phyloP scores from a whole-genome alignment of 2,797 vertebrate genomes.

The Leptoclinus maculatus region DNA sequence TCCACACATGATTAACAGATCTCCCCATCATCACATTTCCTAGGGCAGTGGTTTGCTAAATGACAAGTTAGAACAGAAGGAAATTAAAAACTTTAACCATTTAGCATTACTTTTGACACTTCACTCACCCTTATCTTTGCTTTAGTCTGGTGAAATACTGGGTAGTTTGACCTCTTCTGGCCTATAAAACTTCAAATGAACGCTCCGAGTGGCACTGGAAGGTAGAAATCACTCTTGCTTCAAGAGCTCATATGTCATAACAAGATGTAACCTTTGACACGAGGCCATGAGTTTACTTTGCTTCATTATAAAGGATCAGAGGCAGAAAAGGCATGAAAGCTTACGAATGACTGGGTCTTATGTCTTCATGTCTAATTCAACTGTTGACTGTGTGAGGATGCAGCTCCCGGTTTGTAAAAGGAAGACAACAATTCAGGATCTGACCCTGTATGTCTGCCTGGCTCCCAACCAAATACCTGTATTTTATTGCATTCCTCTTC shows the following conservation, averaged over 20 bases:
- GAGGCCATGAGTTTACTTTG: background rate
- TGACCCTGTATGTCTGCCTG: background rate
- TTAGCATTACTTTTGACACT: background rate
- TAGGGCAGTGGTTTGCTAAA: background rate
- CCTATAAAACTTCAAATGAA: background rate
- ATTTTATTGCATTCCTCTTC: background rate
- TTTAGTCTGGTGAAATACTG: background rate
- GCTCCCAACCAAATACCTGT: background rate
- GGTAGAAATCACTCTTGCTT: background rate
- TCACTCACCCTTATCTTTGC: background rate
- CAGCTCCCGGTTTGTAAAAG: background rate
- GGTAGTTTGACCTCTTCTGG: background rate
- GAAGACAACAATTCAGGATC: background rate
- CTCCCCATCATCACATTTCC: background rate
- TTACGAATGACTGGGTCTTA: background rate
- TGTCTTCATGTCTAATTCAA: background rate
- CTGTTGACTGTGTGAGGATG: conserved; percentile 1
- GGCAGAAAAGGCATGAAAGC: background rate
- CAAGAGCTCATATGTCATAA: background rate
- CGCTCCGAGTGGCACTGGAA: background rate
- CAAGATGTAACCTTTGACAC: background rate
- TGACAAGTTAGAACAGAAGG: background rate
- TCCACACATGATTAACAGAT: background rate
- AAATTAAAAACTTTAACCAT: background rate
- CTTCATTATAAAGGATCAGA: background rate